phyloP scores from a whole-genome alignment of 2,113 vertebrate genomes.

The Tautogolabrus adspersus region DNA sequence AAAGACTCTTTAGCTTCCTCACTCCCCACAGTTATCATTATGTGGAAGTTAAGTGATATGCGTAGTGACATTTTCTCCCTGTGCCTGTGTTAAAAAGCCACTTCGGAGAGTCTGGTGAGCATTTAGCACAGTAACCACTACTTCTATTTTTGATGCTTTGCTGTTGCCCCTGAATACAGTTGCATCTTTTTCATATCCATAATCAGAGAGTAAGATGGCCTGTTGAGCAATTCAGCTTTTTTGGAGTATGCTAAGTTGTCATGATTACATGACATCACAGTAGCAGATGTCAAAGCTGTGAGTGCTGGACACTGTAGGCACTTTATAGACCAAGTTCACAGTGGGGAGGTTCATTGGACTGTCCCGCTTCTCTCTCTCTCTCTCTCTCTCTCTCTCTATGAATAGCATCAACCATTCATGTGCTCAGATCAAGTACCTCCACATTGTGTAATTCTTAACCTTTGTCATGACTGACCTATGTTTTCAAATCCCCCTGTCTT shows the following conservation, averaged over 20 bases:
- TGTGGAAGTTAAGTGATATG: constrained; percentile 2
- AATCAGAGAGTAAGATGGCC: neutral
- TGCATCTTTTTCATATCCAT: constrained; percentile 23
- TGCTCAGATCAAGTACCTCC: constrained; percentile 21
- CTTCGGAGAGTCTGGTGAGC: neutral
- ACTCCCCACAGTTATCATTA: constrained; percentile 6
- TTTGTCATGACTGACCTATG: neutral
- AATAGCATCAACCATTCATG: constrained; percentile 56
- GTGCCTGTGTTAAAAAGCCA: constrained; percentile 26
- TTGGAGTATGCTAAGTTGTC: constrained; percentile 41
- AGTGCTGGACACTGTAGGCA: constrained; percentile 63
- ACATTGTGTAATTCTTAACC: neutral
- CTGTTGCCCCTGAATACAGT: neutral
- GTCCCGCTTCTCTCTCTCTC: constrained; percentile 25
- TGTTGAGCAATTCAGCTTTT: constrained; percentile 11
- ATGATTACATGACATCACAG: constrained; percentile 60
- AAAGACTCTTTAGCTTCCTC: neutral
- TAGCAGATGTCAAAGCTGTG: constrained; percentile 74
- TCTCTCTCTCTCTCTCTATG: constrained; percentile 38
- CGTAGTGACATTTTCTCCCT: neutral
- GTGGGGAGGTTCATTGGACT: constrained; percentile 58
- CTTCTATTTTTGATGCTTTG: constrained; percentile 13
- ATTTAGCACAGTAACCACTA: constrained; percentile 6
- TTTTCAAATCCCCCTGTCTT: constrained; percentile 6
- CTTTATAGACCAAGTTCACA: constrained; percentile 68